phyloP scores from a whole-genome alignment of 2,113 vertebrate genomes.

The Puntigrus tetrazona region DNA sequence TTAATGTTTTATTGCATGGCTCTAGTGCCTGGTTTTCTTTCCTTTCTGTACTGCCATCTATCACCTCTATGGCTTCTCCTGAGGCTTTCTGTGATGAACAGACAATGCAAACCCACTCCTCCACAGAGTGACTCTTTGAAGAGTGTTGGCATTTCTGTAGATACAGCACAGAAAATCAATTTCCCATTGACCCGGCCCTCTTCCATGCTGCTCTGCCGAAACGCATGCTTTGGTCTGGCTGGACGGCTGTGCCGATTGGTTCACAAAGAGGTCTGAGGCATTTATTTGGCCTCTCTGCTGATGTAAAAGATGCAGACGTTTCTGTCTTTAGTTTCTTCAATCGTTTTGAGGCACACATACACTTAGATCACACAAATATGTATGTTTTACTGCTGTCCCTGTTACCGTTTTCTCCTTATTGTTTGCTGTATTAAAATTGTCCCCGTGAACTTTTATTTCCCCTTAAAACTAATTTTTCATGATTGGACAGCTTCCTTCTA shows the following conservation, averaged over 20 bases:
- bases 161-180: constrained; percentile 60
- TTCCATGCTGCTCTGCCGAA: constrained; percentile 42
- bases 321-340: constrained; percentile 20
- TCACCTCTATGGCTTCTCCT: constrained; percentile 42
- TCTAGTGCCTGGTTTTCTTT: constrained; percentile 27
- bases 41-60: constrained; percentile 11
- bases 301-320: constrained; percentile 29
- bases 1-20: constrained; percentile 35
- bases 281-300: constrained; percentile 35
- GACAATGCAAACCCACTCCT: constrained; percentile 41
- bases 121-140: constrained; percentile 52
- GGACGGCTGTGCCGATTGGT: constrained; percentile 40
- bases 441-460: neutral
- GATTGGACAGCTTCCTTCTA: neutral
- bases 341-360: neutral
- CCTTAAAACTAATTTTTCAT: neutral
- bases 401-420: neutral
- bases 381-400: constrained; percentile 31
- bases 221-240: constrained; percentile 35
- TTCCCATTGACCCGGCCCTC: constrained; percentile 58
- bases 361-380: constrained; percentile 9
- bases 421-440: neutral
- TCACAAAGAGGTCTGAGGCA: constrained; percentile 41
- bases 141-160: constrained; percentile 53
- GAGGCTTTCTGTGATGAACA: constrained; percentile 44